A percentile compares a stretch with the other conserved stretches of the same genome.
Conservation (phyloP, 2,888 invertebrate species). For the Smittia sp. region DNA sequence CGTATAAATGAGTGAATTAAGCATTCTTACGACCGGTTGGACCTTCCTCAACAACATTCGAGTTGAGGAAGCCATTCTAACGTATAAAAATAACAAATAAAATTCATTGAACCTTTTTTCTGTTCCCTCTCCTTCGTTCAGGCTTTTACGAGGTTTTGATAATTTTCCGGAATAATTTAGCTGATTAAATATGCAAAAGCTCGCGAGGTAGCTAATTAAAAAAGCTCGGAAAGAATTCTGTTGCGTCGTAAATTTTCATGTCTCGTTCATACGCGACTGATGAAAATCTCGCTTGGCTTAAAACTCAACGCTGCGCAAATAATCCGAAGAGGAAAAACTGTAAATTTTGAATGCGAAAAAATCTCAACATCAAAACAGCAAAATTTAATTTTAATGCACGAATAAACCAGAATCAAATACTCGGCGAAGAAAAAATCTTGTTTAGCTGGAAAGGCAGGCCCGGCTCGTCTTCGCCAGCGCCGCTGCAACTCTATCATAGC, state of each 20-base stretch:
- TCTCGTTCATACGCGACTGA: background rate
- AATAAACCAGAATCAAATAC: slow-evolving; percentile 32
- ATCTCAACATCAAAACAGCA: slow-evolving; percentile 17
- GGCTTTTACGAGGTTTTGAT: no score
- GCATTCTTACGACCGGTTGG: slow-evolving; percentile 6
- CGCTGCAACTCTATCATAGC: background rate
- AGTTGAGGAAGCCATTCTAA: slow-evolving; percentile 14
- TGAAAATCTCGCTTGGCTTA: background rate
- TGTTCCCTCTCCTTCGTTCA: no score
- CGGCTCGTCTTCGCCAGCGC: background rate
- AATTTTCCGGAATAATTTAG: no score
- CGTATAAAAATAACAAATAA: background rate
- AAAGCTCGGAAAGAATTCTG: slow-evolving; percentile 15
- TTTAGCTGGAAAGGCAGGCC: background rate
- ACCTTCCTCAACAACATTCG: slow-evolving; percentile 27
- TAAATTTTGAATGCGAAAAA: slow-evolving; percentile 41
- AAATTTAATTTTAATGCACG: slow-evolving; percentile 27
- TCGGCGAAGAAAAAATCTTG: background rate
- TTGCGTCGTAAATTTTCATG: slow-evolving; percentile 8
- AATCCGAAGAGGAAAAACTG: slow-evolving; percentile 21
- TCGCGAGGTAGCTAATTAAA: background rate
- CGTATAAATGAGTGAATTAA: background rate
- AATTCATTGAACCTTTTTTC: background rate
- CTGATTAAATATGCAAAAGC: slow-evolving; percentile 17
- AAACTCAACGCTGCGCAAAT: background rate